Evolutionary conservation across 1,140 invertebrate genomes (phyloP), one percentile per base, ranked within the genome.

Genomic region (Reticulitermes speratus): DNA sequence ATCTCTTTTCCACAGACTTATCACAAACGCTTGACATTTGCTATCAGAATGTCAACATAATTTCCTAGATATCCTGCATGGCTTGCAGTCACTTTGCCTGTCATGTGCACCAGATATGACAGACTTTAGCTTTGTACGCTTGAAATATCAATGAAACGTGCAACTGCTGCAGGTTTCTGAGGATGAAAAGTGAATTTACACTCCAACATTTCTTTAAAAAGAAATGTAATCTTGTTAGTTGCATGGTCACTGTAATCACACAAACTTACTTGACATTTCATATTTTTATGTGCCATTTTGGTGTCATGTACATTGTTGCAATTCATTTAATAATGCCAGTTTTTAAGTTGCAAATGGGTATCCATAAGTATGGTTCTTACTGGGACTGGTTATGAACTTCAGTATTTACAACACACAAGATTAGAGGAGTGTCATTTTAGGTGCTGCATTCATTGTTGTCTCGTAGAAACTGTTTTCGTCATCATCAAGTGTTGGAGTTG

Each of bases 401-500:
- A 75, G 65, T n/a, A 75, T 75, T 9, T 75, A 75, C 38, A 75
- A 30, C n/a, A 75, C 65, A 30, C 25, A 30, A 30, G 65, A 75
- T 30, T 75, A 75, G 14, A 30, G n/a, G n/a, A 75, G 25, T 65
- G 59, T 65, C 83, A 21, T n/a, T 44, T 9, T 44, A n/a, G 19
- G 48, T 85, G 84, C 84, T 65, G 30, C 55, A 85, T 12, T 81
- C 55, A 30, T 69, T 30, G 44, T 84, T 55, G 11, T 84, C 83
- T 86, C 86, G 30, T 84, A 86, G 86, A 86, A 86, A 82, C 86
- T 86, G n/a, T 48, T 55, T 25, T 86, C 86, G 30, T 86, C 44
- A 12, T 86, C 83, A 45, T 83, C 48, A 38, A 84, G 45, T 52
- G 30, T n/a, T 65, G 84, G 59, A 38, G 84, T 48, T 23, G 84